phyloP scores from a whole-genome alignment of 2,888 invertebrate genomes.

The Drosophila mayaguana region DNA sequence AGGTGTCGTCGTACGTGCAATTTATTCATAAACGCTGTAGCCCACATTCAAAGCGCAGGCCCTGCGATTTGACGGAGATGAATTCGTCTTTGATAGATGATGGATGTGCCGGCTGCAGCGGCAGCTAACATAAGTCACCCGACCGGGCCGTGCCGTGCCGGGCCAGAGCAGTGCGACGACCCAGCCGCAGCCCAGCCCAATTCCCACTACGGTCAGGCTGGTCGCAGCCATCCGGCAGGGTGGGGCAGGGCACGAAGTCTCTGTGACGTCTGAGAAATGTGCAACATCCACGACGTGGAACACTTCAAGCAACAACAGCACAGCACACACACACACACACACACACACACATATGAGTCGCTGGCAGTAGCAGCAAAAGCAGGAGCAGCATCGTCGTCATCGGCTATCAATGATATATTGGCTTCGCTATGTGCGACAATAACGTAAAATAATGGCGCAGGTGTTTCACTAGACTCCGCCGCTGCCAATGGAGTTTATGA shows the following conservation, averaged over 20 bases:
- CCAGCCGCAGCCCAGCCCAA: conserved; percentile 30
- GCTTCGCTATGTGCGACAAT: conserved; percentile 75
- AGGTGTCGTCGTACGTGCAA: conserved; percentile 77
- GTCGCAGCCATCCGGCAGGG: conserved; percentile 19
- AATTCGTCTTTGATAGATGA: conserved; percentile 83
- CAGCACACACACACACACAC: conserved; percentile 42
- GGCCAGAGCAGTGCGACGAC: conserved; percentile 20
- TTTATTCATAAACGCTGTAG: conserved; percentile 83
- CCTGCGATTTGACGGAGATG: conserved; percentile 77
- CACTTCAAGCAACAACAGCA: conserved; percentile 27
- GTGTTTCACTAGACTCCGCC: conserved; percentile 67
- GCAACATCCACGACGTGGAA: conserved; percentile 70
- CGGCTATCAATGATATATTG: conserved; percentile 73
- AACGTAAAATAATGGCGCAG: conserved; percentile 83
- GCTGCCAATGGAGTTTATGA: conserved; percentile 38
- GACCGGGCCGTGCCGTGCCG: conserved; percentile 6
- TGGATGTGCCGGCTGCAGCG: conserved; percentile 80
- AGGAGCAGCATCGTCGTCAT: conserved; percentile 45
- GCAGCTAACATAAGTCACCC: conserved; percentile 82
- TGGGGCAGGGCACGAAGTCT: conserved; percentile 53
- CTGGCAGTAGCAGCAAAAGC: conserved; percentile 14
- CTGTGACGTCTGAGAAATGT: conserved; percentile 80
- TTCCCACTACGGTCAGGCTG: conserved; percentile 49
- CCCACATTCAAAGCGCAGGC: conserved; percentile 74
- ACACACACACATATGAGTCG: conserved; percentile 40